Conservation (phyloP, 2,888 invertebrate species). For the Dyspetes luteomarginatus region DNA sequence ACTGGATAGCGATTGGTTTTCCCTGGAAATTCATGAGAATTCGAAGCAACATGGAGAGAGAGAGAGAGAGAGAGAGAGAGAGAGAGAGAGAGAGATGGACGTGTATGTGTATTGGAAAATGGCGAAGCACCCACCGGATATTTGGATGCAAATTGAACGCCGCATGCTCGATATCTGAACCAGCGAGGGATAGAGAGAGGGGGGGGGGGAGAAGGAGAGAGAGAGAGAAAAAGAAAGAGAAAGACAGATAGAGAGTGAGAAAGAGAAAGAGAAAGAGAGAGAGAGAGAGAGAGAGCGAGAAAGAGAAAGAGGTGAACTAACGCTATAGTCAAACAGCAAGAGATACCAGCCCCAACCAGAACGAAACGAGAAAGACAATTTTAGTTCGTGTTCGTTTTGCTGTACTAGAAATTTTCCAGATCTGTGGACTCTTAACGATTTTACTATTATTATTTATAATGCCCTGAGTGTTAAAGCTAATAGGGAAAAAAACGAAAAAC, state of each 20-base stretch:
- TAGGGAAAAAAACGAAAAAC: neutral
- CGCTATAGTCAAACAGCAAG: neutral
- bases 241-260: neutral
- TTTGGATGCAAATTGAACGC: slow-evolving; percentile 64
- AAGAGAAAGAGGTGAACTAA: neutral
- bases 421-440: slow-evolving; percentile 38
- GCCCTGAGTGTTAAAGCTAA: slow-evolving; percentile 14
- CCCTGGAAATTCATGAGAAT: slow-evolving; percentile 27
- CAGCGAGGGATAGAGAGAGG: neutral
- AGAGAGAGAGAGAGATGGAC: neutral
- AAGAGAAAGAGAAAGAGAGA: neutral
- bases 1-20: slow-evolving; percentile 46
- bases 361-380: slow-evolving; percentile 1
- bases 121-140: slow-evolving; percentile 47
- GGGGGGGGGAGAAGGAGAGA: neutral
- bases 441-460: slow-evolving; percentile 50
- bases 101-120: slow-evolving; percentile 2
- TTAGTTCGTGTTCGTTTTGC: slow-evolving; percentile 1
- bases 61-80: neutral
- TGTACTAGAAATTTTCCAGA: slow-evolving; percentile 5
- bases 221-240: slow-evolving; percentile 3
- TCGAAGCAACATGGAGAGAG: slow-evolving; percentile 21
- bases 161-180: slow-evolving; percentile 13
- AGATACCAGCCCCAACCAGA: neutral
- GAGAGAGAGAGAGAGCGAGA: neutral